Base-by-base conservation (phyloP, 2,888 invertebrate genomes). In the Pheosia tremula region DNA sequence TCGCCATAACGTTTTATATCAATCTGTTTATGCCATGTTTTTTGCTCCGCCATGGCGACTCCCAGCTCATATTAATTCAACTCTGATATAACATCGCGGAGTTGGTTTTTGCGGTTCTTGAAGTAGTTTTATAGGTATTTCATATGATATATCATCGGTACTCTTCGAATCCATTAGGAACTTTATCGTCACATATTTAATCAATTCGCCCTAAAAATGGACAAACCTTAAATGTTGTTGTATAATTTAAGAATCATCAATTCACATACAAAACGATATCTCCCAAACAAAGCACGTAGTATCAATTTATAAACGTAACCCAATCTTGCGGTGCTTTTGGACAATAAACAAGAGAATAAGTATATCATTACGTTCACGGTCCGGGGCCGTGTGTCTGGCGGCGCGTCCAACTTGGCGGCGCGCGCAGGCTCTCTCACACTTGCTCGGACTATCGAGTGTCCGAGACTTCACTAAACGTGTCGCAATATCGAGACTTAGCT, bases 1-100 rank as follows among this genome's bases (percentile, higher is more conserved):
- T 61, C 60, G 67, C 72, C 64, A 69, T 68, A 68, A 67, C 62
- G 63, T 76, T 67, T 72, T 68, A 72, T 64, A 69, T 62, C 66
- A 58, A 53, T 62, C 63, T 65, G 69, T 71, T 67, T 71, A 71
- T 71, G 60, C 65, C 57, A 60, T 63, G 63, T 63, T 72, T 69
- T 71, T 67, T 66, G 74, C 76, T 59, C 65, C 56, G 57, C 61
- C 58, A 59, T 62, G 62, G 45, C 50, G 37, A 8, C 60, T 52
- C 63, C 56, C 61, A 39, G 24, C 13, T 41, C 41, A 56, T 56
- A 41, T 13, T n/a, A 41, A 39, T 56, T 41, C n/a, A 41, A 13
- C 43, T 56, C 24, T 13, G 56, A 39, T 54, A 54, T 54, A 38
- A 54, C 39, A 13, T 52, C 6, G 36, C 52, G 6, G 49, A 7